Base-by-base conservation (phyloP, 2,797 vertebrate species). In the Leptatherina wallacei region DNA sequence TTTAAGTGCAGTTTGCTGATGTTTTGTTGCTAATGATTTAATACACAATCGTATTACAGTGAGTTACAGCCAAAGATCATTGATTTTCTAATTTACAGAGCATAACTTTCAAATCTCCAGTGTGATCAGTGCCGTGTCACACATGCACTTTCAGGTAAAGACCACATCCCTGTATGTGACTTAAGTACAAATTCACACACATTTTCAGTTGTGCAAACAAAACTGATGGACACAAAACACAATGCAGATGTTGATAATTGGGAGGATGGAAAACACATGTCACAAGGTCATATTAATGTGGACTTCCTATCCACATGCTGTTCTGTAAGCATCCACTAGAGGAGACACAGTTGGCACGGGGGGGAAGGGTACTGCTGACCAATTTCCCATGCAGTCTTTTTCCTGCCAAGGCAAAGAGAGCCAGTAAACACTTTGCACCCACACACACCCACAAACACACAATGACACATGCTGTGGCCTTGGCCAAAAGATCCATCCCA, bases 381-480 rank as follows among this genome's bases (percentile, higher is more conserved):
- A 81, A 65, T 76, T 82, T 71, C 59, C 66, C 67, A 73, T 60
- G 22, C 58, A 65, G 56, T 33, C 65, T 80, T 77, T 71, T 73
- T 44, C 24, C 77, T 72, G 85, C 85, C 87, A 90, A 85, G 62
- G 63, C 71, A 84, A 87, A 80, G 69, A 68, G 69, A 72, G 65
- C 47, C 71, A 75, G 80, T 69, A 87, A 88, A 91, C 72, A 81
- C 65, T 79, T 71, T 75, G 42, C 49, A 3, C 10, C 61, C 29
- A 77, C 57, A 71, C 49, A 82, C 55, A 69, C 33, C 47, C 59
- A 82, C 61, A 82, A 44, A 71, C 36, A 52, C 42, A 60, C 63
- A 71, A 38, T 33, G 67, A 54, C 57, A 61, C 33, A 73, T 20
- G 29, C 67, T 56, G 47, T 62, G 65, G 80, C 74, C 72, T 78